Evolutionary conservation across 2,113 vertebrate genomes (phyloP).

Genomic region (Plecotus auritus): DNA sequence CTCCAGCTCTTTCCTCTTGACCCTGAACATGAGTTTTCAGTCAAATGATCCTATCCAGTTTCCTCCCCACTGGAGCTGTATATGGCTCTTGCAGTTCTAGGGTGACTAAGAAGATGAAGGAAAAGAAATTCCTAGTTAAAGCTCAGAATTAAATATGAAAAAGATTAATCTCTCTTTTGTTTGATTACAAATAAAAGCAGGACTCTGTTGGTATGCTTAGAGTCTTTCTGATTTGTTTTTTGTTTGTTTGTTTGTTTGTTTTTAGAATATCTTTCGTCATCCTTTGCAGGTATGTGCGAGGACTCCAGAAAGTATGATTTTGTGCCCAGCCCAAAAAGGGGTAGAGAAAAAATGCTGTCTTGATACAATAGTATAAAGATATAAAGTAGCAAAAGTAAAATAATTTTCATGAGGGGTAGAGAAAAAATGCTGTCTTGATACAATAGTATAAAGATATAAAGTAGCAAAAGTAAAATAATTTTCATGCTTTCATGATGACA

Average conservation of each 20-base stretch:
- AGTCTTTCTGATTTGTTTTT: background rate
- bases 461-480: slow-evolving; percentile 5
- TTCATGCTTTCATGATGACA: background rate
- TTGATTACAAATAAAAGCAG: background rate
- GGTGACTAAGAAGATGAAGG: background rate
- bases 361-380: background rate
- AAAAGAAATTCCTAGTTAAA: background rate
- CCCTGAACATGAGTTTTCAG: background rate
- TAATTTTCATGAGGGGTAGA: background rate
- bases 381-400: slow-evolving; percentile 16
- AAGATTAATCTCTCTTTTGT: background rate
- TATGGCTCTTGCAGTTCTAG: background rate
- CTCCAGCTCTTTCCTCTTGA: background rate
- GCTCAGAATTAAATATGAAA: slow-evolving; percentile 36
- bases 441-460: background rate
- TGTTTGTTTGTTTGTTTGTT: background rate
- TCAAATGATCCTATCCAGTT: background rate
- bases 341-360: background rate
- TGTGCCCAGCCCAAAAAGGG: background rate
- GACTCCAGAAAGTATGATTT: background rate
- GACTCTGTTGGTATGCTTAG: background rate
- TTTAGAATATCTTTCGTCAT: background rate
- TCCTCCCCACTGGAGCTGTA: background rate
- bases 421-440: background rate
- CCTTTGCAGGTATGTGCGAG: background rate